Percentiles rank a stretch among this genome's conserved stretches.
Conservation (phyloP, 2,113 vertebrate genomes). For the Erythrocebus patas region DNA sequence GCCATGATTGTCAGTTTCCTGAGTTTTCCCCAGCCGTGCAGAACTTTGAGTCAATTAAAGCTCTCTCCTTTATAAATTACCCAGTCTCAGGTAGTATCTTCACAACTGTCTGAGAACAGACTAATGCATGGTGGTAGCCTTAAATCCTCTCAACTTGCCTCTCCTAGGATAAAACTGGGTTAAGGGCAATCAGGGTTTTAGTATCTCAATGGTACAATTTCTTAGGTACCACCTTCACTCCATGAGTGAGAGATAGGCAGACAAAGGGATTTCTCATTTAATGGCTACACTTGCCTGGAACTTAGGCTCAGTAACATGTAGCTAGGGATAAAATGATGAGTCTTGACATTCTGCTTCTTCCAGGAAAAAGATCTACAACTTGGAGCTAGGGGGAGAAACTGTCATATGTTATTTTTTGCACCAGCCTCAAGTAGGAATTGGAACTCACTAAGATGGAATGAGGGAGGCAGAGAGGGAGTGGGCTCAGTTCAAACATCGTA, state of each 20-base stretch:
- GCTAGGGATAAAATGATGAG: neutral
- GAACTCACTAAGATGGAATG: neutral
- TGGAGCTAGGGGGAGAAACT: too few species aligned
- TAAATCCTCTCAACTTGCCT: too few species aligned
- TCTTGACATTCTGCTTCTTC: neutral
- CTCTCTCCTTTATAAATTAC: too few species aligned
- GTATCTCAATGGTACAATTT: neutral
- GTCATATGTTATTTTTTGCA: neutral
- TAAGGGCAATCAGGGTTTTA: neutral
- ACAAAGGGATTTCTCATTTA: neutral
- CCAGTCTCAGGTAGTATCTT: too few species aligned
- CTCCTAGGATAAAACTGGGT: neutral
- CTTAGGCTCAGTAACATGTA: neutral
- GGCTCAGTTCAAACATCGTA: neutral
- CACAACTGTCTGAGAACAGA: too few species aligned
- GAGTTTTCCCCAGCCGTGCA: too few species aligned
- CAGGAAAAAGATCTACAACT: neutral
- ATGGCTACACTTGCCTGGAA: neutral
- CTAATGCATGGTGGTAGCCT: too few species aligned
- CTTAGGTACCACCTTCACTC: neutral
- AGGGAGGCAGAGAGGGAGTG: too few species aligned
- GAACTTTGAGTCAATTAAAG: too few species aligned
- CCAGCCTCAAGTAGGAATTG: neutral
- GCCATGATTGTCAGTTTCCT: too few species aligned
- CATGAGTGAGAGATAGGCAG: neutral